Percentiles rank a stretch among this genome's conserved stretches.
phyloP scores from a whole-genome alignment of 1,140 invertebrate species.

The Tetragonula clypearis region DNA sequence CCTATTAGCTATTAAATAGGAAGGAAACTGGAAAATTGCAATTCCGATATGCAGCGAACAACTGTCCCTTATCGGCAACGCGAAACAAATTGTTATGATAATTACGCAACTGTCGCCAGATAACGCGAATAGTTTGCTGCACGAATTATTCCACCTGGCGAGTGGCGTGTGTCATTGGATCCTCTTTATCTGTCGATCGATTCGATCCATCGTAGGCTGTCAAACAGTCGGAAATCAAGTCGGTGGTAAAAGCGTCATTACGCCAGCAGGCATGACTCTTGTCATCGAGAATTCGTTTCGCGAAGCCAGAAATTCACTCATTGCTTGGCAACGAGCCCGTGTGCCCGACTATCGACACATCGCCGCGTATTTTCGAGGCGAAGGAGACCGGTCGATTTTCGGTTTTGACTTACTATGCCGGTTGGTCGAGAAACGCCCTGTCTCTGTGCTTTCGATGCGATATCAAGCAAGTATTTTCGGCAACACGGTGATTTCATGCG shows the following conservation, averaged over 20 bases:
- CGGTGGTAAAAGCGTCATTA: neutral
- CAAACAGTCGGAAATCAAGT: too few relatives aligned
- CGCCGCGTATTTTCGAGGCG: neutral
- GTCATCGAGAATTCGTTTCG: conserved; percentile 20
- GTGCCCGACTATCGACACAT: neutral
- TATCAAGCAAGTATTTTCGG: neutral
- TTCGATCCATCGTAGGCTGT: neutral
- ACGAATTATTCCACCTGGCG: neutral
- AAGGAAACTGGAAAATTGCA: too few relatives aligned
- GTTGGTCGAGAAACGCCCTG: neutral
- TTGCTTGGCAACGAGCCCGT: conserved; percentile 11
- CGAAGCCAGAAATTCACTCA: neutral
- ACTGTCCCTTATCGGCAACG: neutral
- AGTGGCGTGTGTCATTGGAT: neutral
- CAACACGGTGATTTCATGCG: neutral
- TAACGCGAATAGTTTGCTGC: neutral
- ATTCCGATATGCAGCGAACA: too few relatives aligned
- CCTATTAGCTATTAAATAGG: neutral
- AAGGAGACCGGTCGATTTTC: neutral
- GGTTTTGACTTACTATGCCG: neutral
- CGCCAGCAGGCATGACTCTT: neutral
- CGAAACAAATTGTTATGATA: conserved; percentile 24
- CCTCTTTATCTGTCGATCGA: neutral
- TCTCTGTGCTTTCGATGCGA: too few relatives aligned
- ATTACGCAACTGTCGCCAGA: neutral